Percentiles rank a stretch among this genome's conserved stretches.
These are phyloP conservation scores for Eubasilissa regina DNA, from an alignment of 1,140 invertebrate genomes.

Conservation along the genomic window DNA sequence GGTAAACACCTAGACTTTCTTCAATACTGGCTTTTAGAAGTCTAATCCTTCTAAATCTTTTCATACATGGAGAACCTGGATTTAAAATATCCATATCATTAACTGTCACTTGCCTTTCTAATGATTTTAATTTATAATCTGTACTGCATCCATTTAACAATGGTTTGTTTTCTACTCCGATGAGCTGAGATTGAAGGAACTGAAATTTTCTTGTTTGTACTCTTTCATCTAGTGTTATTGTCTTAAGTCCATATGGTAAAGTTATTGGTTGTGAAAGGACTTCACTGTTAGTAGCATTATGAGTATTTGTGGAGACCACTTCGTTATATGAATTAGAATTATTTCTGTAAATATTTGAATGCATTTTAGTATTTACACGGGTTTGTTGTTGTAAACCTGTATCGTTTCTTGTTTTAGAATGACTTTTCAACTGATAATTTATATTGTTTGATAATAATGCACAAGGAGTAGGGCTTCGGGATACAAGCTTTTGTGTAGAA, in stretches of 20 bases:
- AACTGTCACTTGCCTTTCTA: constrained; percentile 53
- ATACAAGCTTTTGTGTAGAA: constrained; percentile 10
- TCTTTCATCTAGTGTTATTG: constrained; percentile 70
- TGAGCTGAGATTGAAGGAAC: constrained; percentile 68
- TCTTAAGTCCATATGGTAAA: constrained; percentile 69
- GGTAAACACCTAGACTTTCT: constrained; percentile 80
- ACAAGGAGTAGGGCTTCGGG: constrained; percentile 49
- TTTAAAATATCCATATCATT: constrained; percentile 66
- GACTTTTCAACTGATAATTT: constrained; percentile 7
- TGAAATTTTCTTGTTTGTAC: constrained; percentile 71
- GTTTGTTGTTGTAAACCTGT: background rate
- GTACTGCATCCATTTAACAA: constrained; percentile 35
- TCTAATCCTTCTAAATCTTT: constrained; percentile 74
- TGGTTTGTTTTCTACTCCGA: constrained; percentile 61
- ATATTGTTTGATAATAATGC: constrained; percentile 41
- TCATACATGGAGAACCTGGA: constrained; percentile 68
- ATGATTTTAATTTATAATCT: constrained; percentile 52
- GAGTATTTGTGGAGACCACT: background rate
- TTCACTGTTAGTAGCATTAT: background rate
- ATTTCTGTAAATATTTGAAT: constrained; percentile 3
- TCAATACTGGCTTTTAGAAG: constrained; percentile 76
- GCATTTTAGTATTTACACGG: background rate
- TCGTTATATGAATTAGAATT: constrained; percentile 15
- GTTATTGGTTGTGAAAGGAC: constrained; percentile 62
- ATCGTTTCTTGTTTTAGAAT: constrained; percentile 24